Evolutionary conservation across 2,113 vertebrate genomes (phyloP).

Genomic region (Machaerirhynchus nigripectus): DNA sequence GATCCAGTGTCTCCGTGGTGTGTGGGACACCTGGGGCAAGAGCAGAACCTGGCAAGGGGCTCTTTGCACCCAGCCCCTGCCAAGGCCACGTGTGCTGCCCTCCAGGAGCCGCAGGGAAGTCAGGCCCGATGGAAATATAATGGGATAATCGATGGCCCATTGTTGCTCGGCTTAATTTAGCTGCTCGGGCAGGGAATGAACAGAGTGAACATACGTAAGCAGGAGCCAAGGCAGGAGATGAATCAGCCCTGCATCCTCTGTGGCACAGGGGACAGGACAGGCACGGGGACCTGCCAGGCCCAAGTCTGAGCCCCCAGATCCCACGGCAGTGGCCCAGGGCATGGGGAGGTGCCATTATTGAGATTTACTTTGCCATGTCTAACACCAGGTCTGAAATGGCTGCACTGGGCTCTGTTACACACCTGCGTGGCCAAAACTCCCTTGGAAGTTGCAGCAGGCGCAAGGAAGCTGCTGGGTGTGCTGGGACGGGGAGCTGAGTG

Average conservation of each 20-base stretch:
- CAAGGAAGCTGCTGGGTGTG: background rate
- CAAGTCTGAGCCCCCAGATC: background rate
- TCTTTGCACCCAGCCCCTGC: background rate
- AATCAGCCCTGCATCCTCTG: background rate
- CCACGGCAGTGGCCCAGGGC: fast-evolving
- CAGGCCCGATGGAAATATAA: constrained; percentile 24
- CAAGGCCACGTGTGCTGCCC: background rate
- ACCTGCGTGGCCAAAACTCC: background rate
- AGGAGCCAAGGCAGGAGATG: background rate
- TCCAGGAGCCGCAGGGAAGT: background rate
- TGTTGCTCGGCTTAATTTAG: constrained; percentile 60
- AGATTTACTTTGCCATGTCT: background rate
- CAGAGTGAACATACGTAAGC: background rate
- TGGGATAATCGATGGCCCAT: constrained; percentile 58
- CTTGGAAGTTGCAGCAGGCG: background rate
- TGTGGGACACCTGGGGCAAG: fast-evolving
- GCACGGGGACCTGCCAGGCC: background rate
- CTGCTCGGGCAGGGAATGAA: background rate
- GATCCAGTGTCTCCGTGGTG: fast-evolving
- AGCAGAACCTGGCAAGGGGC: background rate
- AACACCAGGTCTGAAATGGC: background rate
- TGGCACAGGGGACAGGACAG: background rate
- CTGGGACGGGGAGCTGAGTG: fast-evolving
- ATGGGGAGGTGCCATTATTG: fast-evolving
- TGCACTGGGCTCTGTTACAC: background rate